phyloP scores from a whole-genome alignment of 2,113 vertebrate species.

The Platysternon megacephalum region DNA sequence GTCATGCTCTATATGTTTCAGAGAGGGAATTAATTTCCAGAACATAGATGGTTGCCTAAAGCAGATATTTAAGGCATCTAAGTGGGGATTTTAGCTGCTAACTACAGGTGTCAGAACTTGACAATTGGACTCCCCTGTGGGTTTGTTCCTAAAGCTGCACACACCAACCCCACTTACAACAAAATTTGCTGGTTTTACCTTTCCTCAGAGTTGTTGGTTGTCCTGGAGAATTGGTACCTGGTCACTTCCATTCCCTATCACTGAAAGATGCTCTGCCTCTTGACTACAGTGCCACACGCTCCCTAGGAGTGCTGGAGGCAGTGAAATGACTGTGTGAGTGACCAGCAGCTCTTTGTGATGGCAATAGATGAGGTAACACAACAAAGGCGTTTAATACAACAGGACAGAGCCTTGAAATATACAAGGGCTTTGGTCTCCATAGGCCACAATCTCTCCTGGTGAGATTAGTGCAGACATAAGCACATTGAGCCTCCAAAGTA shows the following conservation, averaged over 20 bases:
- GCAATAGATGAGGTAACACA: constrained; percentile 1
- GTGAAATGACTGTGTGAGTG: neutral
- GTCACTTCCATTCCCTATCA: neutral
- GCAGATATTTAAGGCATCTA: neutral
- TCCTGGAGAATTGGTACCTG: constrained; percentile 4
- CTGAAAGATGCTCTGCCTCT: neutral
- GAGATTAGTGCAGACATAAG: neutral
- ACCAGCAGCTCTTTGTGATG: neutral
- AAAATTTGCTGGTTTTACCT: neutral
- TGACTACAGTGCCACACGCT: neutral
- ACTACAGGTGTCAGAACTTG: too few species aligned
- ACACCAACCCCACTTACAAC: neutral
- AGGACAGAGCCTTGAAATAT: neutral
- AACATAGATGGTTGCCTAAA: neutral
- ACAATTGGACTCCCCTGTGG: neutral
- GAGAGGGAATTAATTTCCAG: neutral
- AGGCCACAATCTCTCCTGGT: neutral
- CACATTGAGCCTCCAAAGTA: neutral
- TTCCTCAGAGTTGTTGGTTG: neutral
- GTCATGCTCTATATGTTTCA: neutral
- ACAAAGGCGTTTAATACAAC: neutral
- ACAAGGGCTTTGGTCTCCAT: neutral
- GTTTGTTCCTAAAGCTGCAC: neutral
- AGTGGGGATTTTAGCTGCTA: neutral
- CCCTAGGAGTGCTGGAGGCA: neutral